phyloP scores from a whole-genome alignment of 2,113 vertebrate species.

The Pterocles burchelli region DNA sequence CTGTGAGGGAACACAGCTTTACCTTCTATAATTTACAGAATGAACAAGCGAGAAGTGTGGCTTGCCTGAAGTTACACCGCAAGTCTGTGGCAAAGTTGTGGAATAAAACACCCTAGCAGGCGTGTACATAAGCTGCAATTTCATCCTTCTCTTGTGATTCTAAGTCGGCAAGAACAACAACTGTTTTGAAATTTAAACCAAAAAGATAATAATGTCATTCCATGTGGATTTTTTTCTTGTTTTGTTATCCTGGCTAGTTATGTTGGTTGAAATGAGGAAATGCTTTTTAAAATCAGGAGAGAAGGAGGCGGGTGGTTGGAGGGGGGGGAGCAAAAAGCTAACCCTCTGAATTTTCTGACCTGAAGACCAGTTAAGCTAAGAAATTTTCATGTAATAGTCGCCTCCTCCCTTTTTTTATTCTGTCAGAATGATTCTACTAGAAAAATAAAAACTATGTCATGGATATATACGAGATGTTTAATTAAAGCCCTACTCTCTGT shows the following conservation, averaged over 20 bases:
- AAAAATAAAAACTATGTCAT: background rate
- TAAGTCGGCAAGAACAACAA: slow-evolving; percentile 48
- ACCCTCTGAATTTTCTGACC: background rate
- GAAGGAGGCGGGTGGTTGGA: too few species aligned
- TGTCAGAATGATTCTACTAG: background rate
- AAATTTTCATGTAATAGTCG: background rate
- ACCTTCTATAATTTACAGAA: background rate
- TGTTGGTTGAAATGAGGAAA: slow-evolving; percentile 26
- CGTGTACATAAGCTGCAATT: background rate
- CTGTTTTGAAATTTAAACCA: slow-evolving; percentile 59
- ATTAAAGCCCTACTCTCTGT: background rate
- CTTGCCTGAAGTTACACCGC: background rate
- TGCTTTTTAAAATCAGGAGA: background rate
- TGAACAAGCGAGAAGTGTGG: background rate
- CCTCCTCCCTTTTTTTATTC: background rate
- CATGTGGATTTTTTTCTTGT: background rate
- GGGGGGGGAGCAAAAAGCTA: background rate
- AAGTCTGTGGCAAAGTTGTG: background rate
- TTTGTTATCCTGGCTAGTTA: background rate
- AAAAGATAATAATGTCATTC: slow-evolving; percentile 1
- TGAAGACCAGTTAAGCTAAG: background rate
- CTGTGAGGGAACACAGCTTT: background rate
- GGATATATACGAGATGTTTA: background rate
- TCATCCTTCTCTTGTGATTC: background rate
- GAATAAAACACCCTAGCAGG: background rate